These are phyloP conservation scores for Oryzias dopingdopingensis DNA, from an alignment of 2,797 vertebrate species.

Conservation along the genomic window DNA sequence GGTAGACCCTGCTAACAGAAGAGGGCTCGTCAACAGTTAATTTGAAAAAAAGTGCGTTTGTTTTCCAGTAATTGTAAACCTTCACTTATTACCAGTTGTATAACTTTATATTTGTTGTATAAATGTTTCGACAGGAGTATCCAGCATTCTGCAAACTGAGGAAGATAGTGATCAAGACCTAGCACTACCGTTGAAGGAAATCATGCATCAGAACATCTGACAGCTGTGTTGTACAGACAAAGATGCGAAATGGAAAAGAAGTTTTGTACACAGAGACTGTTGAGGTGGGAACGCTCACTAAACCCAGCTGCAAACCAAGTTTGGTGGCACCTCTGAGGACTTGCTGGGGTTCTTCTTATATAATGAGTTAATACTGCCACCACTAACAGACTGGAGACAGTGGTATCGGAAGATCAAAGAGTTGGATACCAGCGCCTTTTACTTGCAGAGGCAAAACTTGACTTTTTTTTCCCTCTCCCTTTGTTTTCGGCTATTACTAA, in stretches of 20 bases:
- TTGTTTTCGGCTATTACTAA: constrained; percentile 19
- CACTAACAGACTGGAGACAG: constrained; percentile 43
- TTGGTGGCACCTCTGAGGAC: constrained; percentile 40
- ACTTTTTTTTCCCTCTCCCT: constrained; percentile 19
- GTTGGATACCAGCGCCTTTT: constrained; percentile 18
- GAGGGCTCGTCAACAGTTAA: no score
- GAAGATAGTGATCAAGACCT: no score
- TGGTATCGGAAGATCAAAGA: constrained; percentile 26
- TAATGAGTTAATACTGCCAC: constrained; percentile 68
- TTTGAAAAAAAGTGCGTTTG: no score
- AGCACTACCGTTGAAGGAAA: no score
- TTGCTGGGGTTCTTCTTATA: constrained; percentile 49
- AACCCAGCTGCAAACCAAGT: constrained; percentile 40
- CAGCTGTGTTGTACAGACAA: constrained; percentile 31
- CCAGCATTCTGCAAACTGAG: no score
- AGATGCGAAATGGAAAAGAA: constrained; percentile 59
- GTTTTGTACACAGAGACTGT: constrained; percentile 55
- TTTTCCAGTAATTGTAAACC: no score
- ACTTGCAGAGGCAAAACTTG: constrained; percentile 24
- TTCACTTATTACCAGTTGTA: no score
- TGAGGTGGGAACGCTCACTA: constrained; percentile 62
- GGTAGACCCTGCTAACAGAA: no score
- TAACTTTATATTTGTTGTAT: no score
- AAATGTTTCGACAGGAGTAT: no score
- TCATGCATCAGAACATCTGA: constrained; percentile 39